Conservation (phyloP, 1,140 invertebrate species). For the Geopemphigus sp. region DNA sequence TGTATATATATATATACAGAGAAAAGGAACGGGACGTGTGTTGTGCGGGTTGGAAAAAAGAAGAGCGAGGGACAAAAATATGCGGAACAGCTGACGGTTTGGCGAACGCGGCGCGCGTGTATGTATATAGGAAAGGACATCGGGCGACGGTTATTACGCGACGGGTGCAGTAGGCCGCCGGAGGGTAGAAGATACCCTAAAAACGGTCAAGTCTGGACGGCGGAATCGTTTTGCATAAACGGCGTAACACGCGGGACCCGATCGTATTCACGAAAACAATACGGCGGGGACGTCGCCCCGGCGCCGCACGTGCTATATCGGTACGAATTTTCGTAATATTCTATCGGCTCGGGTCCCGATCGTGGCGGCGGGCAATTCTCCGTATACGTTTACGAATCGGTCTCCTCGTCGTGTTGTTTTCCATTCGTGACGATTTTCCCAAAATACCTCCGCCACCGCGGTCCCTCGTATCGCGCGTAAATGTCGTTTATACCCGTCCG, state of each 20-base stretch:
- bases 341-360: too few species aligned
- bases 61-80: neutral
- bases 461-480: too few species aligned
- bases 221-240: constrained; percentile 6
- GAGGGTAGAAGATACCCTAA: neutral
- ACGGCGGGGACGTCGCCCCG: neutral
- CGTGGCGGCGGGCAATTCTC: too few species aligned
- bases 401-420: too few species aligned
- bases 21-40: too few species aligned
- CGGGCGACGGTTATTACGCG: neutral
- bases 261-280: constrained; percentile 5
- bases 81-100: constrained; percentile 10
- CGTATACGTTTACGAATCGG: too few species aligned
- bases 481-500: too few species aligned
- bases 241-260: neutral
- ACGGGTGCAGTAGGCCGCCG: neutral
- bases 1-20: neutral
- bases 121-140: too few species aligned
- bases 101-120: too few species aligned
- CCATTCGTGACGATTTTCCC: too few species aligned
- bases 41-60: neutral
- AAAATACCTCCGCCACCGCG: too few species aligned
- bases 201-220: neutral
- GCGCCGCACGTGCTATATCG: neutral
- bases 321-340: neutral